Conservation (phyloP, 2,113 vertebrate species). For the Typhlomys cinereus region DNA sequence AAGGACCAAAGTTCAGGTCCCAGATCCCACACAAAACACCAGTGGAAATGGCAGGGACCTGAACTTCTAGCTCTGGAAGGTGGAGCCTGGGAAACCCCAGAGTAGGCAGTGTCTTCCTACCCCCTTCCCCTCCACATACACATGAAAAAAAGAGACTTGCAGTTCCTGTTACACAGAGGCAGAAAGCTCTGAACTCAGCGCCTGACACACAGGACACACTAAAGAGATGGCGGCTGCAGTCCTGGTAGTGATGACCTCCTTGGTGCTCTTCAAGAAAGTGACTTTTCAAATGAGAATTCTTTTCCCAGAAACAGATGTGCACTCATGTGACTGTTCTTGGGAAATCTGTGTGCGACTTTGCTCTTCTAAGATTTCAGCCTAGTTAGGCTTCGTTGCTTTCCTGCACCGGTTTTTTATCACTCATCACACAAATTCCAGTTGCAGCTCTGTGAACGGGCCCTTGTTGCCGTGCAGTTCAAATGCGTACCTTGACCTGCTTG, state of each 20-base stretch:
- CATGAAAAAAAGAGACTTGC: too few relatives aligned
- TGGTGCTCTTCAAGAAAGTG: not conserved
- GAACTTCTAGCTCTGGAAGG: too few relatives aligned
- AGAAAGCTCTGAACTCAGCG: not conserved
- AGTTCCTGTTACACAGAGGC: not conserved
- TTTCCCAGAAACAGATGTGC: not conserved
- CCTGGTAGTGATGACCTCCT: not conserved
- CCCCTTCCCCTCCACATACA: too few relatives aligned
- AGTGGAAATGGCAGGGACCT: too few relatives aligned
- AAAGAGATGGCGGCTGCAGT: too few relatives aligned
- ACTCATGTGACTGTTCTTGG: not conserved
- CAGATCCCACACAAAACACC: too few relatives aligned
- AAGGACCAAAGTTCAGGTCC: too few relatives aligned
- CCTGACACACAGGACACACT: not conserved
- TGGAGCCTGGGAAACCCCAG: too few relatives aligned
- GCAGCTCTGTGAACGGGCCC: not conserved
- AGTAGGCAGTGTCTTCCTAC: too few relatives aligned
- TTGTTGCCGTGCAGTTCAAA: not conserved
- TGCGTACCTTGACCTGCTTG: not conserved
- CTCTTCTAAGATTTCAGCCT: not conserved
- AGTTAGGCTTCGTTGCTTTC: not conserved
- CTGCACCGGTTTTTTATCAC: not conserved
- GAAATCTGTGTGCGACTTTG: not conserved
- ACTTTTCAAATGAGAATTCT: not conserved
- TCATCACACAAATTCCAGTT: not conserved